Evolutionary conservation across 1,140 invertebrate genomes (phyloP), one percentile per base, ranked within the genome.

Genomic region (Hestina assimilis): DNA sequence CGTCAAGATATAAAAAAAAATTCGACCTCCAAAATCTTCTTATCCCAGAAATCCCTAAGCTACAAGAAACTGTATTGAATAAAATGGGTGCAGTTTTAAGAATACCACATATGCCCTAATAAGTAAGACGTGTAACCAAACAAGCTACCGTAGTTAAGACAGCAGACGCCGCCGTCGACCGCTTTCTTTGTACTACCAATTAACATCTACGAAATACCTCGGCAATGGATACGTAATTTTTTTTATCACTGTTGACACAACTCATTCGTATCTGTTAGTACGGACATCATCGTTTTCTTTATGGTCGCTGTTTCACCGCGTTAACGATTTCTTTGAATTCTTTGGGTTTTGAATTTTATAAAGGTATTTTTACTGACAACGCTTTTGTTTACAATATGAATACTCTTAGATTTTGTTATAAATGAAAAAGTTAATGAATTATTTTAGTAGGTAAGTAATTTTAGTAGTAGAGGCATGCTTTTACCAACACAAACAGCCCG

Each of bases 111-210:
- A 28, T 52, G 40, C 4, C 46, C 29, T 28, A 19, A 26, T 21
- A 43, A 28, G 26, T 23, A 21, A 51, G 35, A 15, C 45, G 19
- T 15, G 31, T 51, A 41, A 47, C 23, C 59, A 72, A 76, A 72
- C 48, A 68, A 59, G 65, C 67, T 64, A 72, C 69, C 63, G 69
- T 66, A 65, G 72, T 59, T 75, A 72, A 67, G 62, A 40, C 52
- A 55, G 14, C 9, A 41, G 48, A 66, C 63, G 69, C 74, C 63
- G 59, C 46, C 19, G n/a, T 11, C 31, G 31, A 35, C 31, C 31
- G 31, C 31, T 35, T 15, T 54, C 66, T 77, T 79, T 79, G 67
- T 68, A 48, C 57, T 68, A 67, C 24, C 60, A 68, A 74, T 82
- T 82, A 79, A 50, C 72, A 55, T 51, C 48, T 59, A 46, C 50